These are phyloP conservation scores for Ceratina japonica DNA, from an alignment of 1,140 invertebrate species.

Conservation along the genomic window DNA sequence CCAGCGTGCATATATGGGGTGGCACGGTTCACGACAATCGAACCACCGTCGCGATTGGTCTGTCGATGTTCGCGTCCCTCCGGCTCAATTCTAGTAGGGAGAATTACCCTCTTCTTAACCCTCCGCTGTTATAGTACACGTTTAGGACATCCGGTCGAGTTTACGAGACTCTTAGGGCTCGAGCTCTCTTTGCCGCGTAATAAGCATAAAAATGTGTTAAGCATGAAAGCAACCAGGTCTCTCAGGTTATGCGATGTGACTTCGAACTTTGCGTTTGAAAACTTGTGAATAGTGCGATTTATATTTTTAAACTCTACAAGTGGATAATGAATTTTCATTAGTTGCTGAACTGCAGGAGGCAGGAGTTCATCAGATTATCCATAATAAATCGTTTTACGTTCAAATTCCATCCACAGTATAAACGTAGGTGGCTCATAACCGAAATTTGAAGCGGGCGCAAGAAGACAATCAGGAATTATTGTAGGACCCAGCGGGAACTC, in stretches of 20 bases:
- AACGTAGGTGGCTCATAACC: too few relatives aligned
- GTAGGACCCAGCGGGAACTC: neutral
- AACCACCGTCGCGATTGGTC: slow-evolving; percentile 1
- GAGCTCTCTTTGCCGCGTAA: slow-evolving; percentile 19
- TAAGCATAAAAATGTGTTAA: slow-evolving; percentile 16
- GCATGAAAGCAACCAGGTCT: slow-evolving; percentile 14
- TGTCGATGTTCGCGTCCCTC: slow-evolving; percentile 2
- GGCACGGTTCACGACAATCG: slow-evolving; percentile 13
- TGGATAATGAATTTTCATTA: too few relatives aligned
- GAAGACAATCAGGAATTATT: neutral
- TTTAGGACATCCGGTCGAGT: slow-evolving; percentile 34
- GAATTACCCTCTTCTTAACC: slow-evolving; percentile 45
- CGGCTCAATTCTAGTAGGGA: slow-evolving; percentile 15
- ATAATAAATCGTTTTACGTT: too few relatives aligned
- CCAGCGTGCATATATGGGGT: neutral
- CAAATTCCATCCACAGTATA: too few relatives aligned
- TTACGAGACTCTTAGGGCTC: slow-evolving; percentile 5
- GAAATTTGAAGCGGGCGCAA: too few relatives aligned
- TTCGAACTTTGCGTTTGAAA: too few relatives aligned
- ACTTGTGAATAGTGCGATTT: neutral
- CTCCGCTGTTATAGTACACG: slow-evolving; percentile 21
- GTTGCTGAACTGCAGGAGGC: too few relatives aligned
- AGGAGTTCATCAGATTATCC: too few relatives aligned
- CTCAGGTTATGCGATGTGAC: neutral
- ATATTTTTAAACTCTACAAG: neutral